phyloP scores from a whole-genome alignment of 2,113 vertebrate species.

The Ctenodactylus gundi region DNA sequence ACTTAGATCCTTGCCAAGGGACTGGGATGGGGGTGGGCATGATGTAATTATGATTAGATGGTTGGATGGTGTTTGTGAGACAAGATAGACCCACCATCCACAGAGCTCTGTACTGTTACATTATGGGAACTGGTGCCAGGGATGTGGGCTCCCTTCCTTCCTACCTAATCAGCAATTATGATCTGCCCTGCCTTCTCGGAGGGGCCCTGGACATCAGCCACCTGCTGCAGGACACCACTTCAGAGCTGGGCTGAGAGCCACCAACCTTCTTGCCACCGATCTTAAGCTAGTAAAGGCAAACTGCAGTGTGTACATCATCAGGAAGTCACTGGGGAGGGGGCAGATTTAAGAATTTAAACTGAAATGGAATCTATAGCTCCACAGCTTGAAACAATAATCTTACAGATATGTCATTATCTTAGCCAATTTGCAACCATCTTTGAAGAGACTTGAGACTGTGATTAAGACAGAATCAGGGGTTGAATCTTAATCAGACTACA shows the following conservation, averaged over 20 bases:
- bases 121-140: conserved; percentile 21
- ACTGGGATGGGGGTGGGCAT: conserved; percentile 4
- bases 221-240: conserved; percentile 46
- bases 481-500: not conserved
- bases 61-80: conserved; percentile 37
- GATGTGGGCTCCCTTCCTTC: not conserved
- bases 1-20: conserved; percentile 43
- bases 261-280: not conserved
- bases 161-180: conserved; percentile 58
- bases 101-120: conserved; percentile 18
- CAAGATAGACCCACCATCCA: not conserved
- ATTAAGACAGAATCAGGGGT: not conserved
- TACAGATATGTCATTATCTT: not conserved
- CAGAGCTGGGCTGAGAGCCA: conserved; percentile 49
- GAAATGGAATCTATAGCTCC: not conserved
- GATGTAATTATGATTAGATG: conserved; percentile 27
- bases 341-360: not conserved
- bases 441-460: not conserved
- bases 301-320: not conserved
- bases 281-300: not conserved
- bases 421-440: not conserved
- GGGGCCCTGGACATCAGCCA: conserved; percentile 37
- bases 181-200: conserved; percentile 49
- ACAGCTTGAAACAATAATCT: conserved; percentile 25
- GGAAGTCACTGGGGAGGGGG: not conserved